phyloP scores from a whole-genome alignment of 2,113 vertebrate genomes.

The Ictalurus furcatus region DNA sequence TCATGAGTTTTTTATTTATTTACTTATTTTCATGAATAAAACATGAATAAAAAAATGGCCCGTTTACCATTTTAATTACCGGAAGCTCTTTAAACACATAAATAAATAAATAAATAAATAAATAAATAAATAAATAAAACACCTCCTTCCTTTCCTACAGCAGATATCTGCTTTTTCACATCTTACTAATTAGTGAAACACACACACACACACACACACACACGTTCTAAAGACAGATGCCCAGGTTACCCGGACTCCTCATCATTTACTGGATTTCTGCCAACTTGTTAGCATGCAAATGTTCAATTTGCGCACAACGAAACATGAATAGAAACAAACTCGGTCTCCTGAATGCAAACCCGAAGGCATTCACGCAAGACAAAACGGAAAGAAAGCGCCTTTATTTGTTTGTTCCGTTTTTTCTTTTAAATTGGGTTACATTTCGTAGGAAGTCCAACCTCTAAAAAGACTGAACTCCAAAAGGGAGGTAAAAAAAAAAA shows the following conservation, averaged over 20 bases:
- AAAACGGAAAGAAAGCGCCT: not conserved
- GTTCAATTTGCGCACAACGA: not conserved
- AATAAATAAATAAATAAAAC: too few relatives aligned
- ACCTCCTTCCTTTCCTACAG: not conserved
- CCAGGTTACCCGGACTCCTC: not conserved
- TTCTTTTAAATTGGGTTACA: too few relatives aligned
- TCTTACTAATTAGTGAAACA: not conserved
- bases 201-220: not conserved
- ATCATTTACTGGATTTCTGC: not conserved
- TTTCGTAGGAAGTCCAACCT: not conserved
- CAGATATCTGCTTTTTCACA: not conserved
- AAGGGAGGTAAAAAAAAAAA: not conserved
- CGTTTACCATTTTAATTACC: not conserved
- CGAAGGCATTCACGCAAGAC: not conserved
- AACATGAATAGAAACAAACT: not conserved
- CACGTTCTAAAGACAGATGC: not conserved
- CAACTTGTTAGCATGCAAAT: conserved; percentile 12
- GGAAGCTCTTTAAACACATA: too few relatives aligned
- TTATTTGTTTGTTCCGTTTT: too few relatives aligned
- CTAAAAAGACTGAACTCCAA: not conserved
- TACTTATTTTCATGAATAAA: not conserved
- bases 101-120: too few relatives aligned
- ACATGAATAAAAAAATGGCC: not conserved
- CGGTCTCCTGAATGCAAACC: not conserved
- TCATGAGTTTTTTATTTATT: not conserved